These are phyloP conservation scores for Suncus etruscus DNA, from an alignment of 2,113 vertebrate species.

Conservation along the genomic window DNA sequence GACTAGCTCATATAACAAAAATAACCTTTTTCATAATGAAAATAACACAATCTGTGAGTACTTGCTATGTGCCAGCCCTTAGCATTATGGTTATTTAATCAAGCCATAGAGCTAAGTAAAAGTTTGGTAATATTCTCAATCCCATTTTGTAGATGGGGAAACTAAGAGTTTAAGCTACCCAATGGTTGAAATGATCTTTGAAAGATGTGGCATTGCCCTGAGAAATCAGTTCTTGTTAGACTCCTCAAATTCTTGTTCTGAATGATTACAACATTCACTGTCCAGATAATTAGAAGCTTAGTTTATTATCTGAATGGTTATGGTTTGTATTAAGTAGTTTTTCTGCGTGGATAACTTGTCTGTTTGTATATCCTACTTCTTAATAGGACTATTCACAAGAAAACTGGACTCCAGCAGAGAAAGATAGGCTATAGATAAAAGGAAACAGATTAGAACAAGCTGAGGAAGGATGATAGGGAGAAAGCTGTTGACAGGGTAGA, in stretches of 20 bases:
- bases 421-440: not conserved
- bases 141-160: not conserved
- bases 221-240: not conserved
- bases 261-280: not conserved
- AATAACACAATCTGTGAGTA: not conserved
- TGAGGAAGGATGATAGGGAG: not conserved
- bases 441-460: not conserved
- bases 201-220: not conserved
- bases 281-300: not conserved
- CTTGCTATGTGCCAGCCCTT: not conserved
- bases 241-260: not conserved
- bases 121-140: not conserved
- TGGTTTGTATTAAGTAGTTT: constrained; percentile 4
- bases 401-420: not conserved
- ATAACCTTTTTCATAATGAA: constrained; percentile 17
- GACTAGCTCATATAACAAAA: not conserved
- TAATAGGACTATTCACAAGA: not conserved
- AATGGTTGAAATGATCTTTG: too few species aligned
- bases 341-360: not conserved
- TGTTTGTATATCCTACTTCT: not conserved
- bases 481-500: not conserved
- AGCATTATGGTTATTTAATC: constrained; percentile 5
- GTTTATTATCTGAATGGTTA: not conserved
- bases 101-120: not conserved
- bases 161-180: not conserved